Conservation (phyloP, 2,888 invertebrate species). For the Oxycera nigricornis region DNA sequence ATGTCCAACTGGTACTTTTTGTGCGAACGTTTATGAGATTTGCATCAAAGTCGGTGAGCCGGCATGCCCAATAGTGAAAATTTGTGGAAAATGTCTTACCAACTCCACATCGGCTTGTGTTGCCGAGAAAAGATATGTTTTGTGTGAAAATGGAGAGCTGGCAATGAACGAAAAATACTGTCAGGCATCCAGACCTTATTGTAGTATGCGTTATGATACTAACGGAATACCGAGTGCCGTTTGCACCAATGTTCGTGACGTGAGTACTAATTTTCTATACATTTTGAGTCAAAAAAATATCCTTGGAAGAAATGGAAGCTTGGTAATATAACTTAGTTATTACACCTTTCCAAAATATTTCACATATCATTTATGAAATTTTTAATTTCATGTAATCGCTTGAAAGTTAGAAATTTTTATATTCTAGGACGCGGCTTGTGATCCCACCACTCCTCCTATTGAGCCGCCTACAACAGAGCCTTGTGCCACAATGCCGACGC, state of each 20-base stretch:
- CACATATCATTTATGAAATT: too few species aligned
- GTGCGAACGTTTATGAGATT: neutral
- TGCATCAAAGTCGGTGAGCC: neutral
- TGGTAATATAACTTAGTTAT: too few species aligned
- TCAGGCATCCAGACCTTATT: neutral
- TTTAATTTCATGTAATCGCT: too few species aligned
- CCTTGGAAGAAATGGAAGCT: too few species aligned
- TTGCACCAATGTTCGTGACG: neutral
- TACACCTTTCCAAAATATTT: too few species aligned
- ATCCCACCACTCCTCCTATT: too few species aligned
- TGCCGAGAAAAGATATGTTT: neutral
- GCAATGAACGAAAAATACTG: neutral
- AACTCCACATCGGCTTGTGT: neutral
- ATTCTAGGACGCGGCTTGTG: too few species aligned
- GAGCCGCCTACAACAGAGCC: neutral
- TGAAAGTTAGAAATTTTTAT: too few species aligned
- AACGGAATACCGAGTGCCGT: neutral
- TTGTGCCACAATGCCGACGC: neutral
- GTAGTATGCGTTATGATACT: neutral
- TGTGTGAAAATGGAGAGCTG: neutral
- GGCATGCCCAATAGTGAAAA: neutral
- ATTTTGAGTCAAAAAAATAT: too few species aligned
- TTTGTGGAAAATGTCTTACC: neutral
- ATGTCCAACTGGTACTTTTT: neutral
- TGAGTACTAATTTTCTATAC: too few species aligned